Evolutionary conservation across 2,888 invertebrate genomes (phyloP).

Genomic region (Therioaphis trifolii): DNA sequence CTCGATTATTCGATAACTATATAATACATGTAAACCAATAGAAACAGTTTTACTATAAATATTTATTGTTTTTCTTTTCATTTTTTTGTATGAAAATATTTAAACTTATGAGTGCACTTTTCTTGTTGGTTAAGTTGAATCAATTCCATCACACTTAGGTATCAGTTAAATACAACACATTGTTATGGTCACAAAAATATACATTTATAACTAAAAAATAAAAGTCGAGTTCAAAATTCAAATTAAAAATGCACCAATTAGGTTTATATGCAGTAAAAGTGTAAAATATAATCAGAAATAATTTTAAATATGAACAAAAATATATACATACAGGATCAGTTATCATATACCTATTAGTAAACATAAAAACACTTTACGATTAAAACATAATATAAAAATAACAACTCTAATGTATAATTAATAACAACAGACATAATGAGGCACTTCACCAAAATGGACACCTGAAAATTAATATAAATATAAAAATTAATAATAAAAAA

Average conservation of each 20-base stretch:
- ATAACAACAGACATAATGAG: not conserved
- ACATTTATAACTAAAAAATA: conserved; percentile 26
- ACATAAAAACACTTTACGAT: conserved; percentile 16
- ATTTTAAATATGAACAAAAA: conserved; percentile 31
- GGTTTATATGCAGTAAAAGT: not conserved
- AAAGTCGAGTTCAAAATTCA: conserved; percentile 19
- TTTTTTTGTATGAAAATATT: no score
- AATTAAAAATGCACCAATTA: conserved; percentile 12
- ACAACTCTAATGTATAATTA: conserved; percentile 11
- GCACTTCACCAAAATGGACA: conserved; percentile 56
- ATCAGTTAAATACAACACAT: not conserved
- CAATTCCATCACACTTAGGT: not conserved
- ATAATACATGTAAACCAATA: no score
- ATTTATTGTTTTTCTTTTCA: no score
- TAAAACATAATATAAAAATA: conserved; percentile 25
- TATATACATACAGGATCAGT: conserved; percentile 12
- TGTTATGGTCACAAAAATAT: not conserved
- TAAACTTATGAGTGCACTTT: no score
- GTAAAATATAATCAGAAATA: conserved; percentile 19
- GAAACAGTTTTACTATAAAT: no score
- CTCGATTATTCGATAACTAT: no score
- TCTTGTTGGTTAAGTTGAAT: no score
- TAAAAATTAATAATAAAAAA: not conserved
- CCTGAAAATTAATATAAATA: conserved; percentile 40
- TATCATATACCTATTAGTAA: conserved; percentile 11